Conservation (phyloP, 2,113 vertebrate genomes). For the Plestiodon gilberti region DNA sequence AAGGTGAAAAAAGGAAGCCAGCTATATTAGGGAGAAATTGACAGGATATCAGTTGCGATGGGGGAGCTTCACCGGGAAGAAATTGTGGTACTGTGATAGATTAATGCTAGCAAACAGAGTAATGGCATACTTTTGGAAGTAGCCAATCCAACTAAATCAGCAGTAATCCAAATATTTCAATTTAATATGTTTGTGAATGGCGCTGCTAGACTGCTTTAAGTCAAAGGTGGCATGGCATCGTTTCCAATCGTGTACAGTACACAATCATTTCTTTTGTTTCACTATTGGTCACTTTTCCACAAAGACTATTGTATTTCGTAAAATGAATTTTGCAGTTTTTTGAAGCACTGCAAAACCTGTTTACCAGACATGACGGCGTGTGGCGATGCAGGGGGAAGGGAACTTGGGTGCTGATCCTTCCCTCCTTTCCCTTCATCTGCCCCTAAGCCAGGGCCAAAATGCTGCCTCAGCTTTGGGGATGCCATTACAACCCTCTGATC, state of each 20-base stretch:
- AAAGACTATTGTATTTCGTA: neutral
- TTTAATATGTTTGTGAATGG: neutral
- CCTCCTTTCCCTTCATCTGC: no score
- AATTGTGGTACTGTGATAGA: neutral
- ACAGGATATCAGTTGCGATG: constrained; percentile 11
- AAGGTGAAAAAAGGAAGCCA: constrained; percentile 51
- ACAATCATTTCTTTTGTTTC: neutral
- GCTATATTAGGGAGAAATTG: constrained; percentile 46
- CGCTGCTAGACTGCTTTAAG: neutral
- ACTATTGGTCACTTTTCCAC: neutral
- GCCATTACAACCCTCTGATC: no score
- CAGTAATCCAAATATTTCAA: neutral
- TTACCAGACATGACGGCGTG: neutral
- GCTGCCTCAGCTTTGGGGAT: no score
- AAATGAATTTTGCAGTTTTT: neutral
- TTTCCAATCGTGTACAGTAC: neutral
- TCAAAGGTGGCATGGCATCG: neutral
- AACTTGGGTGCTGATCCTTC: no score
- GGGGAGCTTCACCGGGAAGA: neutral
- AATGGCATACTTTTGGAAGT: neutral
- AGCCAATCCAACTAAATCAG: neutral
- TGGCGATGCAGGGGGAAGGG: no score
- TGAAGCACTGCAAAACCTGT: neutral
- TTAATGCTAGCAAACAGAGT: neutral
- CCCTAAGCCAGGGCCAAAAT: no score